These are phyloP conservation scores for Apamea anceps DNA, from an alignment of 2,888 invertebrate species.

Conservation along the genomic window DNA sequence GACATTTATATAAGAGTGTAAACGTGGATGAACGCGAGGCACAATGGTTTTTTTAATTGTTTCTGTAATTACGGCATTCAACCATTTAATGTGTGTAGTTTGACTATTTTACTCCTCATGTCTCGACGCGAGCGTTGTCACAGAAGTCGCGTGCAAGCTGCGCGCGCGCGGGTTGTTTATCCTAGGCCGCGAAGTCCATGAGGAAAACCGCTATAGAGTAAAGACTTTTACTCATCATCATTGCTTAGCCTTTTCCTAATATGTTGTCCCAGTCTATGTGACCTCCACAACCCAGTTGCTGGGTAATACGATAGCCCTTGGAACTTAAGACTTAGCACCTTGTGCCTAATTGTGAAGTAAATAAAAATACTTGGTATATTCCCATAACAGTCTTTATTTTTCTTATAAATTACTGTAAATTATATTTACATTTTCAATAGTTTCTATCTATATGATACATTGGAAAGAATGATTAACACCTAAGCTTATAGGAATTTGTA, in stretches of 20 bases:
- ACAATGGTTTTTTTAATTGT: too few species aligned
- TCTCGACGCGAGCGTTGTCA: not conserved
- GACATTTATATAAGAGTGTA: not conserved
- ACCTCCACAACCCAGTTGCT: not conserved
- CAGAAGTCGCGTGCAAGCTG: not conserved
- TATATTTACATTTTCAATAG: constrained; percentile 73
- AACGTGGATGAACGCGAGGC: too few species aligned
- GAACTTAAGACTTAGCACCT: not conserved
- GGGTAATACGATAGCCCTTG: not conserved
- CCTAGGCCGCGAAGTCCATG: not conserved
- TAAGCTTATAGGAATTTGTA: constrained; percentile 64
- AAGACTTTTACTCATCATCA: not conserved
- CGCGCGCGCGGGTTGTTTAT: not conserved
- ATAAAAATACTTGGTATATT: constrained; percentile 67
- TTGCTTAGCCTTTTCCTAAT: not conserved
- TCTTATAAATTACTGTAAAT: constrained; percentile 76
- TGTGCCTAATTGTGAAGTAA: constrained; percentile 38
- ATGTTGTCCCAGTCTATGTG: not conserved
- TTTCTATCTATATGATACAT: constrained; percentile 63
- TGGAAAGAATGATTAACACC: constrained; percentile 59
- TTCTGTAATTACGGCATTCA: too few species aligned
- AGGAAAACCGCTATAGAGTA: not conserved
- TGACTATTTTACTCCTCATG: constrained; percentile 1
- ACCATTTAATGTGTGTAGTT: not conserved
- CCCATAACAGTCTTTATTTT: constrained; percentile 89